Conservation (phyloP, 2,113 vertebrate genomes). For the Ameiurus melas region DNA sequence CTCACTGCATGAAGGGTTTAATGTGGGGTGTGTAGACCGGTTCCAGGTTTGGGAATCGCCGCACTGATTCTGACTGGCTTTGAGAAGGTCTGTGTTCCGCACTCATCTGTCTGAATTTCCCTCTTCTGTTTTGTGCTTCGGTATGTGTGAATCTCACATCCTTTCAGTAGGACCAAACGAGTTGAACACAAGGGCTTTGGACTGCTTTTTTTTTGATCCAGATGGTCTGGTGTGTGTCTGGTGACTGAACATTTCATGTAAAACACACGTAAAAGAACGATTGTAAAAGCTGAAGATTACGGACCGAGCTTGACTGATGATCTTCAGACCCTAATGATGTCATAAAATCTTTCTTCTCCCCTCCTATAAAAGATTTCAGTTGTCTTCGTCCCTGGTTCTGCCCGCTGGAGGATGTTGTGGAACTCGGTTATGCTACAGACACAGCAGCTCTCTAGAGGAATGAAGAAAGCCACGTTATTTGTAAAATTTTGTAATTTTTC, state of each 20-base stretch:
- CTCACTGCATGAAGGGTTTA: neutral
- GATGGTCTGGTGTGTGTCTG: neutral
- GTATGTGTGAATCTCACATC: neutral
- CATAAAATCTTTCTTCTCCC: constrained; percentile 57
- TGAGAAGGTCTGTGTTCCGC: neutral
- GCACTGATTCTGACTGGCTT: neutral
- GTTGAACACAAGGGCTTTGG: constrained; percentile 9
- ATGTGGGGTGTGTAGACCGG: neutral
- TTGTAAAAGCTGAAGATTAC: neutral
- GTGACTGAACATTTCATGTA: constrained; percentile 1
- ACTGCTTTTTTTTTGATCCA: neutral
- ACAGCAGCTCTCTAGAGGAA: constrained; percentile 49
- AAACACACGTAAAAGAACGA: neutral
- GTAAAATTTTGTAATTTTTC: constrained; percentile 49
- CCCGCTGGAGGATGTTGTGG: constrained; percentile 47
- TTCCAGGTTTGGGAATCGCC: neutral
- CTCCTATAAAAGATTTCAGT: constrained; percentile 29
- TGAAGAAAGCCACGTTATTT: constrained; percentile 9
- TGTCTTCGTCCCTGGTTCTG: constrained; percentile 14
- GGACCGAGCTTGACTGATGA: neutral
- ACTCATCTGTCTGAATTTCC: neutral
- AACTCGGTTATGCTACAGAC: constrained; percentile 60
- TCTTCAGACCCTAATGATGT: constrained; percentile 69
- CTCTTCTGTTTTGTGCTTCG: neutral
- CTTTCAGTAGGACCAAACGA: neutral